phyloP scores from a whole-genome alignment of 2,113 vertebrate genomes.

The Cololabis saira region DNA sequence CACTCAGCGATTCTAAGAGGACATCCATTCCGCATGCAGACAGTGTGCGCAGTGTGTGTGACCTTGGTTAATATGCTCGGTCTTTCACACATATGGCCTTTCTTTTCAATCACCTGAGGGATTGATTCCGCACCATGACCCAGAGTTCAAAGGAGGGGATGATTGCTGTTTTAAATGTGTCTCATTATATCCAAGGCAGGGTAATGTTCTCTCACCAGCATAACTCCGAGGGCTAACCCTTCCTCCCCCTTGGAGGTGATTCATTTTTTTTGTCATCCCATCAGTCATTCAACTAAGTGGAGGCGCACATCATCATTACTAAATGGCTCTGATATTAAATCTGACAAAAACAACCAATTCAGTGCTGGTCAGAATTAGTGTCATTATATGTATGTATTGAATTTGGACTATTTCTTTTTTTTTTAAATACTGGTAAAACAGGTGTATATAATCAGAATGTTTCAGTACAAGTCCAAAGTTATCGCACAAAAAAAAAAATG shows the following conservation, averaged over 20 bases:
- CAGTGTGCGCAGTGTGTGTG: constrained; percentile 41
- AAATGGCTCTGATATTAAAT: constrained; percentile 30
- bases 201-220: constrained; percentile 64
- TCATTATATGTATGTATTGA: no score
- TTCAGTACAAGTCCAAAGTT: no score
- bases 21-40: constrained; percentile 58
- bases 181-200: constrained; percentile 74
- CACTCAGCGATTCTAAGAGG: constrained; percentile 61
- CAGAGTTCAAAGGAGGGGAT: constrained; percentile 69
- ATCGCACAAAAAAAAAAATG: no score
- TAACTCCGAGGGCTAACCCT: constrained; percentile 47
- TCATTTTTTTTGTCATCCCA: constrained; percentile 61
- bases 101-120: constrained; percentile 74
- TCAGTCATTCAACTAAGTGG: constrained; percentile 59
- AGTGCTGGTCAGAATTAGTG: background rate
- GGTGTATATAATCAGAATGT: no score
- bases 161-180: constrained; percentile 80
- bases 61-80: constrained; percentile 73
- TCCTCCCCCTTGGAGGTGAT: constrained; percentile 49
- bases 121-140: constrained; percentile 72
- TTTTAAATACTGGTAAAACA: no score
- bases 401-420: no score
- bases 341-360: constrained; percentile 29
- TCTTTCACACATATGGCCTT: constrained; percentile 61
- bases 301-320: constrained; percentile 23